Conservation (phyloP, 2,888 invertebrate genomes). For the Calephelis perditalis region DNA sequence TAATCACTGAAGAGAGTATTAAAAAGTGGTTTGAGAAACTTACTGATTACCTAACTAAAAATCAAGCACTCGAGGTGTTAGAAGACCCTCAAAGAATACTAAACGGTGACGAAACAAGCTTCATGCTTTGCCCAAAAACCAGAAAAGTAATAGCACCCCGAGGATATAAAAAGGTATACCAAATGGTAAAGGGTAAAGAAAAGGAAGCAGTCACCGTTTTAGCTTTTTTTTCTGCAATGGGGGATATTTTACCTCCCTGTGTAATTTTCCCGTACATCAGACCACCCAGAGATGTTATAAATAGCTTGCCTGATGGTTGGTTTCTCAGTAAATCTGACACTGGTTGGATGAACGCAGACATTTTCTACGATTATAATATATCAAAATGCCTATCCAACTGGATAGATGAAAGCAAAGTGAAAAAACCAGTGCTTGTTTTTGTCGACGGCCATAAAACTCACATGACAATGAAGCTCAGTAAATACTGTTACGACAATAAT, state of each 20-base stretch:
- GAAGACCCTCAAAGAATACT: not conserved
- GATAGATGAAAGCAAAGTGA: no score
- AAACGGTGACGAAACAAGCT: not conserved
- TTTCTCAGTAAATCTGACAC: constrained; percentile 25
- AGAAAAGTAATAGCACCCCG: not conserved
- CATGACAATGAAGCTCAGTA: no score
- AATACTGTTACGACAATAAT: no score
- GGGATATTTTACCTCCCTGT: constrained; percentile 28
- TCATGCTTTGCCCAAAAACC: not conserved
- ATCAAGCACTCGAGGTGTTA: not conserved
- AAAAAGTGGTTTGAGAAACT: constrained; percentile 16
- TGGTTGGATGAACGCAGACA: constrained; percentile 26
- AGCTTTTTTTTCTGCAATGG: constrained; percentile 28
- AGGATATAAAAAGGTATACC: not conserved
- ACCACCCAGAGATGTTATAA: constrained; percentile 26
- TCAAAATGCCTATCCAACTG: no score
- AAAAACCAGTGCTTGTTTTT: no score
- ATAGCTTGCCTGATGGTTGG: constrained; percentile 25
- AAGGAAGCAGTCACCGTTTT: constrained; percentile 30
- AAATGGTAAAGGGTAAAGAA: constrained; percentile 15
- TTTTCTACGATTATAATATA: no score
- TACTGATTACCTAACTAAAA: constrained; percentile 2
- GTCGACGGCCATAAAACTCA: no score
- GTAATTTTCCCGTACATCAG: constrained; percentile 27
- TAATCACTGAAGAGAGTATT: constrained; percentile 5